Percentiles rank a stretch among this genome's conserved stretches.
These are phyloP conservation scores for Pterostichus niger DNA, from an alignment of 2,888 invertebrate species.

Conservation along the genomic window DNA sequence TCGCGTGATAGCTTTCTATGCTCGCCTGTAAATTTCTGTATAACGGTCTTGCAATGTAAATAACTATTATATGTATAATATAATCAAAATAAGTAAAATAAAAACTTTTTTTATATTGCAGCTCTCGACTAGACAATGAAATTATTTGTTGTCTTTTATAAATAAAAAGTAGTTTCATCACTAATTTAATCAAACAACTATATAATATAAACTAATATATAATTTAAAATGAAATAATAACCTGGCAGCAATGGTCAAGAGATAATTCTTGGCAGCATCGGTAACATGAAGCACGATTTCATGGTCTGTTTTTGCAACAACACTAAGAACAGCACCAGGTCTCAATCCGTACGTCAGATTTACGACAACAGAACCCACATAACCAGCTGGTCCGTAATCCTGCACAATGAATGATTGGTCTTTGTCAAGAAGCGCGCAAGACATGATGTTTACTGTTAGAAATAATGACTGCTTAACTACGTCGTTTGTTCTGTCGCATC, in stretches of 20 bases:
- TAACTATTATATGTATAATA: too few species aligned
- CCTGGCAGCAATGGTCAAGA: constrained; percentile 28
- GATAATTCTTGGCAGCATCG: constrained; percentile 4
- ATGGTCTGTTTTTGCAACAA: constrained; percentile 16
- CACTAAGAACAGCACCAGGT: neutral
- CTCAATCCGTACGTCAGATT: neutral
- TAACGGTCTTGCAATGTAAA: too few species aligned
- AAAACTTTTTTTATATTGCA: too few species aligned
- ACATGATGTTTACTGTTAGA: constrained; percentile 11
- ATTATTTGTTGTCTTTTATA: too few species aligned
- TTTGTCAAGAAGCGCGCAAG: constrained; percentile 17
- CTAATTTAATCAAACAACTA: too few species aligned
- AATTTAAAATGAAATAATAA: neutral
- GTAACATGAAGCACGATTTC: constrained; percentile 12
- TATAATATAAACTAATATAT: too few species aligned
- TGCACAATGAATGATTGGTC: constrained; percentile 22
- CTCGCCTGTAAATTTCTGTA: too few species aligned
- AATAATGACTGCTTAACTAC: neutral
- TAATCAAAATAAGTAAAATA: too few species aligned
- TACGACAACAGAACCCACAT: neutral
- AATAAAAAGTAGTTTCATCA: too few species aligned
- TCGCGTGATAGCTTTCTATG: too few species aligned
- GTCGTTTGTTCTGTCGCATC: neutral
- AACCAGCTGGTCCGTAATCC: constrained; percentile 20
- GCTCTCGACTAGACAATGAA: too few species aligned